Percentiles rank a stretch among this genome's conserved stretches.
Evolutionary conservation across 2,888 invertebrate genomes (phyloP).

Genomic region (Neoascia interrupta): DNA sequence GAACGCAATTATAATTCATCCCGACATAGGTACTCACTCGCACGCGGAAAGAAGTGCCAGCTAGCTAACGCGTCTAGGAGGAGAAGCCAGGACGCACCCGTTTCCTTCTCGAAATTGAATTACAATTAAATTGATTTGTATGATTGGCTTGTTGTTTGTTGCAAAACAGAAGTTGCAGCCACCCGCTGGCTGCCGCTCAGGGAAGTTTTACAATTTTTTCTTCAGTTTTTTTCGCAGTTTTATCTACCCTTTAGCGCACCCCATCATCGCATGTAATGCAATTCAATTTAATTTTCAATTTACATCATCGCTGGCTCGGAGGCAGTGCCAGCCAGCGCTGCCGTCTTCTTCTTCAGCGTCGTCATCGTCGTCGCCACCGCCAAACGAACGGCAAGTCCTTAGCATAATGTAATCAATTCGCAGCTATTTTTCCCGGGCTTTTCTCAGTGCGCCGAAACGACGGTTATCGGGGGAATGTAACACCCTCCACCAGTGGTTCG

Average conservation of each 20-base stretch:
- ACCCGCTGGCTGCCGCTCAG: background rate
- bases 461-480: too few species aligned
- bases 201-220: too few species aligned
- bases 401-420: slow-evolving; percentile 69
- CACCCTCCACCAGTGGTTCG: slow-evolving; percentile 2
- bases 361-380: too few species aligned
- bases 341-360: too few species aligned
- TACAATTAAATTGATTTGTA: slow-evolving; percentile 70
- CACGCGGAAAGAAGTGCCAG: slow-evolving; percentile 10
- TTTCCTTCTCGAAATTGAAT: slow-evolving; percentile 48
- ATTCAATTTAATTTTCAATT: slow-evolving; percentile 69
- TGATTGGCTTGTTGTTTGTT: slow-evolving; percentile 70
- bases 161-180: slow-evolving; percentile 61
- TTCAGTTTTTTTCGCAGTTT: background rate
- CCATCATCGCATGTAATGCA: slow-evolving; percentile 55
- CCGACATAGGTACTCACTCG: slow-evolving; percentile 6
- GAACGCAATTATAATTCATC: slow-evolving; percentile 55
- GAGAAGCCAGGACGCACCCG: too few species aligned
- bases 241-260: background rate
- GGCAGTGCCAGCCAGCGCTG: slow-evolving; percentile 38
- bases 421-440: slow-evolving; percentile 62
- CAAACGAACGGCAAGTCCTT: slow-evolving; percentile 57
- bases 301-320: slow-evolving; percentile 63
- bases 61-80: background rate
- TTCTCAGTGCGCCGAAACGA: slow-evolving; percentile 5